Evolutionary conservation across 1,140 invertebrate genomes (phyloP).

Genomic region (Drosophila willistoni): DNA sequence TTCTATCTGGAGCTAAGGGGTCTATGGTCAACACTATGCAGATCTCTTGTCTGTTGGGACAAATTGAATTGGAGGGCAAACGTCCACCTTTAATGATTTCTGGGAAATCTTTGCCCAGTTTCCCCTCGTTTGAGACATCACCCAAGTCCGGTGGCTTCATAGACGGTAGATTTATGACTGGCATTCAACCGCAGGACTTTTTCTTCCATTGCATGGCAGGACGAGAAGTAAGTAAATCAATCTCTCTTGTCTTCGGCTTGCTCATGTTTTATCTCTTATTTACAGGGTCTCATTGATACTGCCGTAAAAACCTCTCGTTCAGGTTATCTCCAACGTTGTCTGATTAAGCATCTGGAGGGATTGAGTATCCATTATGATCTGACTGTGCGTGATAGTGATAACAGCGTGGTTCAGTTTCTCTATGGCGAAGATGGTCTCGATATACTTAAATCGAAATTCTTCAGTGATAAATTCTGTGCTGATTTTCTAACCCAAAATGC

Average conservation of each 20-base stretch:
- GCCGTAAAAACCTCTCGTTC: slow-evolving; percentile 97
- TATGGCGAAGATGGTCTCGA: slow-evolving; percentile 99
- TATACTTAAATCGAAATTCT: slow-evolving; percentile 93
- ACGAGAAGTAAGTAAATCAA: slow-evolving; percentile 88
- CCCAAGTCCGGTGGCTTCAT: slow-evolving; percentile 98
- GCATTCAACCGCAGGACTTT: slow-evolving; percentile 98
- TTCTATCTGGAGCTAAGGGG: slow-evolving; percentile 99
- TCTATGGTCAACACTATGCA: slow-evolving; percentile 98
- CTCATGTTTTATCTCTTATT: not conserved
- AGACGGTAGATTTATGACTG: slow-evolving; percentile 97
- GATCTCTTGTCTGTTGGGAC: slow-evolving; percentile 97
- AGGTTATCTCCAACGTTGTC: slow-evolving; percentile 98
- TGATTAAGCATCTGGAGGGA: slow-evolving; percentile 99
- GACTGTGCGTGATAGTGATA: slow-evolving; percentile 97
- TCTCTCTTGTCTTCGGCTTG: slow-evolving; percentile 11
- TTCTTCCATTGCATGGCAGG: slow-evolving; percentile 99
- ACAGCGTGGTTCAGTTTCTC: slow-evolving; percentile 96
- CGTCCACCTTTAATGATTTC: slow-evolving; percentile 97
- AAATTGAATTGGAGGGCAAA: slow-evolving; percentile 99
- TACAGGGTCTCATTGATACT: slow-evolving; percentile 90
- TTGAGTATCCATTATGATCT: slow-evolving; percentile 95
- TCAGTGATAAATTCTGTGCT: slow-evolving; percentile 90
- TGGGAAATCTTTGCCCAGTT: slow-evolving; percentile 95
- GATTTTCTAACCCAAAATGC: slow-evolving; percentile 92
- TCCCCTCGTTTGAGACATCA: slow-evolving; percentile 94